Evolutionary conservation across 2,888 invertebrate genomes (phyloP), one percentile per base, ranked within the genome.

Genomic region (Leptothorax acervorum): DNA sequence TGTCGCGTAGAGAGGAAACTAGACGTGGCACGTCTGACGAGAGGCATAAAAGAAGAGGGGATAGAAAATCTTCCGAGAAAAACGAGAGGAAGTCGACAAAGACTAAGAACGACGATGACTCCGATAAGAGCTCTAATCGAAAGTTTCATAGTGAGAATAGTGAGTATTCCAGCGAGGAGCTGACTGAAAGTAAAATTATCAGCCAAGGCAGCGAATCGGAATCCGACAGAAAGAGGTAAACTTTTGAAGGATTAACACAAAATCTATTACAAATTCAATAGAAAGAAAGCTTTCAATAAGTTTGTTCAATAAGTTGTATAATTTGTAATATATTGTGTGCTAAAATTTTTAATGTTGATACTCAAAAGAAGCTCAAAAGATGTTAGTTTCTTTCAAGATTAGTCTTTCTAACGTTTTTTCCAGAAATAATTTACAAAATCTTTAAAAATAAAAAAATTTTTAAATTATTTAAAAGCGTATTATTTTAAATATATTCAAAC

Each of bases 161-260:
- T 12, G 90, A 92, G 53, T 90, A 91, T 12, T 92, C 92, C 4
- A 85, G 87, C 1, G 90, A 92, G 11, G 92, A 89, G 70, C 63
- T 85, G 42, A 90, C 90, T 11, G 88, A 87, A 6, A 90, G 78
- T 51, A 74, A 89, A 42, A 90, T 85, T 55, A 57, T 81, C 23
- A 93, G 90, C 73, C 92, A 92, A 51, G 89, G 82, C 11, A 93
- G 91, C 45, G 92, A 92, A 3, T 91, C 91, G 0, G 92, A 93
- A 45, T 87, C 90, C 8, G 92, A 91, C 28, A 86, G 85, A 68
- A 92, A 87, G 66, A 93, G 90, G 92, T 92, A 87, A 74, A 57
- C 12, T 31, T 2, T 31, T 31, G 31, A 45, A 18, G 28, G 6
- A 18, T 39, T 63, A 39, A 63, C 0, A 12, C 23, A 63, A 65